Percentiles rank a stretch among this genome's conserved stretches.
Conservation (phyloP, 2,113 vertebrate genomes). For the Pantherophis guttatus region DNA sequence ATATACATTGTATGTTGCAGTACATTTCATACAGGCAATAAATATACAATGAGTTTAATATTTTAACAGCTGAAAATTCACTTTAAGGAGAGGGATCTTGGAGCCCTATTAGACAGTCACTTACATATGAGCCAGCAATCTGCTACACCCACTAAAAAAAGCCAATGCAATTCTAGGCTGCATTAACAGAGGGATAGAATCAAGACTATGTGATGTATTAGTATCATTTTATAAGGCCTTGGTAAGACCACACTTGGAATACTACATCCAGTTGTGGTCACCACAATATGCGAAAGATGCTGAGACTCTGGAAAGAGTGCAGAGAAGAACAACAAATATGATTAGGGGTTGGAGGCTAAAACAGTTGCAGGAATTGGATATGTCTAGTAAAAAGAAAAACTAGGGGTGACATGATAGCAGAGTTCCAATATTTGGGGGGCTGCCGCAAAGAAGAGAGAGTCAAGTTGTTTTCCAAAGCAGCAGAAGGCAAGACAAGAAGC, state of each 20-base stretch:
- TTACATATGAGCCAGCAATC: neutral
- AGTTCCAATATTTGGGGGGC: neutral
- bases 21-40: neutral
- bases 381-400: neutral
- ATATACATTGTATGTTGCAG: neutral
- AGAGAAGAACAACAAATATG: neutral
- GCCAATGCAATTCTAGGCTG: neutral
- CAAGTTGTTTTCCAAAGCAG: neutral
- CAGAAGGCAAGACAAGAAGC: neutral
- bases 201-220: neutral
- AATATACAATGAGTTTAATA: neutral
- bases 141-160: neutral
- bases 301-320: neutral
- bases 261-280: neutral
- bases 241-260: neutral
- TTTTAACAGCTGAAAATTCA: neutral
- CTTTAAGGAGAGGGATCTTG: neutral
- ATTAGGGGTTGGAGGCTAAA: neutral
- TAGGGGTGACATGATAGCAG: neutral
- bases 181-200: neutral
- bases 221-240: neutral
- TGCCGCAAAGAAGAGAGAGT: neutral
- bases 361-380: neutral
- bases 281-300: neutral
- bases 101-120: neutral